Percentiles rank a stretch among this genome's conserved stretches.
Conservation (phyloP, 2,113 vertebrate genomes). For the Montifringilla adamsi region DNA sequence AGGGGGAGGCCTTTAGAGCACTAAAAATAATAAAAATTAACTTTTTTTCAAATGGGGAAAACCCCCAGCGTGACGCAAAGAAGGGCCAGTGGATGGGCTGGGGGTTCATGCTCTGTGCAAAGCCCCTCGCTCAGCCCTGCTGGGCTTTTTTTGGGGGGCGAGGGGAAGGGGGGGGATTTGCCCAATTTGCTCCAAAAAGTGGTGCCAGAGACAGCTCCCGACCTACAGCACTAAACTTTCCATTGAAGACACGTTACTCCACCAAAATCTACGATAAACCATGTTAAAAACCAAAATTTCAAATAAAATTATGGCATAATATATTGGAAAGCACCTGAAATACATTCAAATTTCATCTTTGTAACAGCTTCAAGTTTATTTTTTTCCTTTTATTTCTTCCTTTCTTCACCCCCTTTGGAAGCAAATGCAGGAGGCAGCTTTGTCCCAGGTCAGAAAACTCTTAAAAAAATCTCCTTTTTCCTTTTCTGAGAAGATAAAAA, state of each 20-base stretch:
- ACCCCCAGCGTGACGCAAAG: rapidly evolving
- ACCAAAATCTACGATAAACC: constrained; percentile 78
- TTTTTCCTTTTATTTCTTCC: neutral
- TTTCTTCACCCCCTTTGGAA: constrained; percentile 57
- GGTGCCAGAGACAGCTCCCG: constrained; percentile 13
- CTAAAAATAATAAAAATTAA: neutral
- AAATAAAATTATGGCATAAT: constrained; percentile 52
- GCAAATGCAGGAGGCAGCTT: constrained; percentile 69
- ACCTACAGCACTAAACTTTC: constrained; percentile 63
- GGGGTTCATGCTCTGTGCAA: neutral
- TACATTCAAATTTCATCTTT: constrained; percentile 95
- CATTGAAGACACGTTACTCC: constrained; percentile 78
- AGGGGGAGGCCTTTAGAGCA: neutral
- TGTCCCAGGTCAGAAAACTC: neutral
- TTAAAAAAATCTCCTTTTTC: constrained; percentile 14
- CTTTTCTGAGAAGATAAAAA: constrained; percentile 45
- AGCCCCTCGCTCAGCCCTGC: neutral
- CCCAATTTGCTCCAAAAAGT: constrained; percentile 68
- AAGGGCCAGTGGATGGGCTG: neutral
- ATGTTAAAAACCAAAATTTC: constrained; percentile 61
- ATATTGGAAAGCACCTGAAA: constrained; percentile 81
- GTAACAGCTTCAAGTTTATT: constrained; percentile 90
- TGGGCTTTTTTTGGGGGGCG: neutral
- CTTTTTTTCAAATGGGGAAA: rapidly evolving
- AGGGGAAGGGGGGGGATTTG: neutral